phyloP scores from a whole-genome alignment of 2,797 vertebrate species.

The Melanotaenia parkinsoni region DNA sequence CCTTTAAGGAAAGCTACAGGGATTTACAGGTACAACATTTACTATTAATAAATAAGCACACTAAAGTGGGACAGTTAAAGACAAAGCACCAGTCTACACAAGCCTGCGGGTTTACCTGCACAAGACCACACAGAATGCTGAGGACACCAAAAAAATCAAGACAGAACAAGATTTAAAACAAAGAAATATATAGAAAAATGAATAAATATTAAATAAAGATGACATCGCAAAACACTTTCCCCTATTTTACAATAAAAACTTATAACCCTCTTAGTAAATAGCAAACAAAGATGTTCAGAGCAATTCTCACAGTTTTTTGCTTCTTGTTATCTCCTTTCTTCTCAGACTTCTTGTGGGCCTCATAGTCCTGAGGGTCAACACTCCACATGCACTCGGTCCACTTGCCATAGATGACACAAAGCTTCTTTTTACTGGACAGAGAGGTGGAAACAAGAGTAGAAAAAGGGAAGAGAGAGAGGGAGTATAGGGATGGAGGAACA shows the following conservation, averaged over 20 bases:
- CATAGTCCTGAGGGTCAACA: slow-evolving; percentile 86
- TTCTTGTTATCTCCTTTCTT: slow-evolving; percentile 87
- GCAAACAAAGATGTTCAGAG: background rate
- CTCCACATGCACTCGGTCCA: slow-evolving; percentile 98
- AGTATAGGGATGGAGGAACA: background rate
- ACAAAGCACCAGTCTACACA: background rate
- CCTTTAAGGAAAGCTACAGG: background rate
- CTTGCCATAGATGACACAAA: slow-evolving; percentile 94
- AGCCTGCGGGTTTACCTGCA: slow-evolving; percentile 31
- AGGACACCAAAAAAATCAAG: slow-evolving; percentile 12
- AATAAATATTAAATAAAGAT: background rate
- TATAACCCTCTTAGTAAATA: background rate
- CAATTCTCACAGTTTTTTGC: slow-evolving; percentile 82
- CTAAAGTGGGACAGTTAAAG: slow-evolving; percentile 4
- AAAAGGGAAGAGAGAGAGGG: background rate
- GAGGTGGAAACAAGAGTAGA: background rate
- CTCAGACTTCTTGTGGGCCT: slow-evolving; percentile 88
- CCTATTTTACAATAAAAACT: background rate
- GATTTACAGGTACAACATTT: slow-evolving; percentile 1
- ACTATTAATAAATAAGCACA: slow-evolving; percentile 16
- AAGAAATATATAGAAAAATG: background rate
- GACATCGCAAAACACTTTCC: background rate
- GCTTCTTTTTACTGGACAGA: slow-evolving; percentile 90
- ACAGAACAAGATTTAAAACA: background rate
- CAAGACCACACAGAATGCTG: slow-evolving; percentile 24